Conservation (phyloP, 1,140 invertebrate species). For the Eriocheir sinensis region DNA sequence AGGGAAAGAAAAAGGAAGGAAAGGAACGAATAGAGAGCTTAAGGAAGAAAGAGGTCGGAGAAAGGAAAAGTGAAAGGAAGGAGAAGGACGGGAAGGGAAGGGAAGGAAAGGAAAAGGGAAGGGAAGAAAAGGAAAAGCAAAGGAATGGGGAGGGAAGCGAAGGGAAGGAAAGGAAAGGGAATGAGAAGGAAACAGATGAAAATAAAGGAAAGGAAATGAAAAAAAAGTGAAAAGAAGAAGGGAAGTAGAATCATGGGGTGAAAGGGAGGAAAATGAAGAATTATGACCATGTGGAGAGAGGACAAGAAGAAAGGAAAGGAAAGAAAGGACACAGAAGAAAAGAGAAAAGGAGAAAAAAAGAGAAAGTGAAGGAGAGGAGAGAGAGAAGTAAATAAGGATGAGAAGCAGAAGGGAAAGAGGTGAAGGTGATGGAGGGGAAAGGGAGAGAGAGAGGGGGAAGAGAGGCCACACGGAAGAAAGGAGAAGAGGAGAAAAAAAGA, state of each 20-base stretch:
- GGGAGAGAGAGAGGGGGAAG: neutral
- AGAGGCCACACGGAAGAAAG: neutral
- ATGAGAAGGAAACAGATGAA: neutral
- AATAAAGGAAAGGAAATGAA: neutral
- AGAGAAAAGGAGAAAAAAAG: neutral
- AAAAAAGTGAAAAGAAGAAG: neutral
- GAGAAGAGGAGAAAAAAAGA: neutral
- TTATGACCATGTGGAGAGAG: neutral
- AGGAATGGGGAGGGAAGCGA: neutral
- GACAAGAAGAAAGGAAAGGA: neutral
- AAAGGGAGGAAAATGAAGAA: constrained; percentile 45
- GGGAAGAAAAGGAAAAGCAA: too few species aligned
- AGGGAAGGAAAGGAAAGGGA: neutral
- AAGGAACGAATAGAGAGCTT: too few species aligned
- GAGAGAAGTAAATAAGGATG: neutral
- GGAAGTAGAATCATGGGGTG: neutral
- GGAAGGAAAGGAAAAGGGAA: too few species aligned
- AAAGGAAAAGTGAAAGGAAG: too few species aligned
- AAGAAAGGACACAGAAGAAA: neutral
- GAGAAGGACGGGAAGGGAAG: too few species aligned
- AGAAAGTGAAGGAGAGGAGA: neutral
- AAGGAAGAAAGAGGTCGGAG: too few species aligned
- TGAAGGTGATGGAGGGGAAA: neutral
- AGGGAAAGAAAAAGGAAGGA: too few species aligned
- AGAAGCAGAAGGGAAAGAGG: too few species aligned